Conservation (phyloP, 1,140 invertebrate species). For the Drosophila sechellia region DNA sequence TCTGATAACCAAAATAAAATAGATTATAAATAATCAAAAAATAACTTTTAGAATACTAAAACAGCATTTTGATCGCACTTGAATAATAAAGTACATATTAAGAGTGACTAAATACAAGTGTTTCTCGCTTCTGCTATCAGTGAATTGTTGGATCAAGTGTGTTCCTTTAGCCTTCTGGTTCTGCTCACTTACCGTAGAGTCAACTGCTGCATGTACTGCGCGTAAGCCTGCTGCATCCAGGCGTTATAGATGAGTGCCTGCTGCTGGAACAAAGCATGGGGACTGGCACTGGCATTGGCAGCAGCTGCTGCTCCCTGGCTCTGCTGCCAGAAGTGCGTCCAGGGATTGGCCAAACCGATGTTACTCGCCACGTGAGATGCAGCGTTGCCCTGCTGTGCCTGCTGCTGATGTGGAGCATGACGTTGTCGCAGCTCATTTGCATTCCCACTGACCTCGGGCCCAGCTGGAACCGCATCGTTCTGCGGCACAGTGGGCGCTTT, state of each 20-base stretch:
- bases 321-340: conserved; percentile 49
- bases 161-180: too few relatives aligned
- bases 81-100: not conserved
- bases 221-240: conserved; percentile 94
- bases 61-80: not conserved
- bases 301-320: conserved; percentile 25
- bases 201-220: conserved; percentile 93
- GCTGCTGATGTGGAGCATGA: conserved; percentile 57
- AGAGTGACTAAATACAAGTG: too few relatives aligned
- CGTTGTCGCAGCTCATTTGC: conserved; percentile 84
- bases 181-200: conserved; percentile 88
- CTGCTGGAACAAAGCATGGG: conserved; percentile 47
- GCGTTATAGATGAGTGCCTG: conserved; percentile 71
- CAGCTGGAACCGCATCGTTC: conserved; percentile 24
- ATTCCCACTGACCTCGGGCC: conserved; percentile 40
- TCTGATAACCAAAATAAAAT: conserved; percentile 29
- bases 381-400: conserved; percentile 19
- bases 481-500: conserved; percentile 52
- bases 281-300: conserved; percentile 8
- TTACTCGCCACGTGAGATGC: conserved; percentile 7
- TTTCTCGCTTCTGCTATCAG: not conserved
- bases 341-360: conserved; percentile 18
- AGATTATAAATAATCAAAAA: conserved; percentile 1
- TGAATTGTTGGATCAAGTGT: not conserved
- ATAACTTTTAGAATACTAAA: not conserved